Conservation (phyloP, 2,888 invertebrate species). For the Leptura quadrifasciata region DNA sequence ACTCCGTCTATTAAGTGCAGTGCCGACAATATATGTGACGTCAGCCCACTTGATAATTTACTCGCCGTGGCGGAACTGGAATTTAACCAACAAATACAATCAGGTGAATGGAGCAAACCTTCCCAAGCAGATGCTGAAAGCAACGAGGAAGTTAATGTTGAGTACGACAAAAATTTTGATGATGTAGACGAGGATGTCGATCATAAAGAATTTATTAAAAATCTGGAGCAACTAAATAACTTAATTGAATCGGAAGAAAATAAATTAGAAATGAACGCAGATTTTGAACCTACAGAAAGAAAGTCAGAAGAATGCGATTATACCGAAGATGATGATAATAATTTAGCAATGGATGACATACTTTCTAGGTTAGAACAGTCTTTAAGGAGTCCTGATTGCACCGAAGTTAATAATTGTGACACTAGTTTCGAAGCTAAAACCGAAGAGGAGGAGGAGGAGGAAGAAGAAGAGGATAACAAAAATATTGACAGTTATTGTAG, state of each 20-base stretch:
- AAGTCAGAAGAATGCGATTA: constrained; percentile 72
- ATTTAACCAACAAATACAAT: constrained; percentile 77
- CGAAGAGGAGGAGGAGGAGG: constrained; percentile 23
- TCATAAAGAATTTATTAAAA: constrained; percentile 62
- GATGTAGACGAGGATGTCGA: constrained; percentile 51
- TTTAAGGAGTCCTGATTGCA: constrained; percentile 72
- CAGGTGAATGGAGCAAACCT: constrained; percentile 68
- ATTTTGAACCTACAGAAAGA: constrained; percentile 55
- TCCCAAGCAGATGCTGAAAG: constrained; percentile 43
- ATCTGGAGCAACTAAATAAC: constrained; percentile 66
- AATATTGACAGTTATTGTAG: constrained; percentile 39
- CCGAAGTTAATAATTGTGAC: constrained; percentile 54
- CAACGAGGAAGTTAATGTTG: constrained; percentile 47
- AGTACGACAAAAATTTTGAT: constrained; percentile 49
- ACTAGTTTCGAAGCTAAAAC: constrained; percentile 50
- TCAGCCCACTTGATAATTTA: constrained; percentile 78
- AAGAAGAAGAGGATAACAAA: constrained; percentile 39
- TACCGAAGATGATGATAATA: constrained; percentile 72
- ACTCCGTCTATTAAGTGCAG: constrained; percentile 71
- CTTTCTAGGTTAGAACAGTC: constrained; percentile 80
- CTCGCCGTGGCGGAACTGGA: constrained; percentile 81
- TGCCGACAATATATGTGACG: constrained; percentile 71
- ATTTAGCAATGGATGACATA: constrained; percentile 76
- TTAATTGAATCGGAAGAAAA: constrained; percentile 65
- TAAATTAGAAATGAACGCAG: constrained; percentile 48